Percentiles rank a stretch among this genome's conserved stretches.
Conservation (phyloP, 2,113 vertebrate genomes). For the Silurus asotus region DNA sequence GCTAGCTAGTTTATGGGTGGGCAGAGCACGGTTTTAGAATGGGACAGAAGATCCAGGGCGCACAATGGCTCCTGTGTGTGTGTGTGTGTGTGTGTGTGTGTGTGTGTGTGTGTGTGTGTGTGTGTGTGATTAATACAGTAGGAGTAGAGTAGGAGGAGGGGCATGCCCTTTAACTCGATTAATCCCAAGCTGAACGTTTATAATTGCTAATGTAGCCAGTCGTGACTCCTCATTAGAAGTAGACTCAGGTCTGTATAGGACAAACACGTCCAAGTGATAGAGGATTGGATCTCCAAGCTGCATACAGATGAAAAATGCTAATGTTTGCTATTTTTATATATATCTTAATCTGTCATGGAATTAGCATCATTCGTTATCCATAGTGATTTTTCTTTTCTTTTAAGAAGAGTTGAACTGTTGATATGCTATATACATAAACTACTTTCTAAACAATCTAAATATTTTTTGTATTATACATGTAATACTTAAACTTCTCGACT, state of each 20-base stretch:
- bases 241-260: constrained; percentile 24
- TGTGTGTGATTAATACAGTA: constrained; percentile 68
- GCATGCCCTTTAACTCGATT: constrained; percentile 70
- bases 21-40: constrained; percentile 58
- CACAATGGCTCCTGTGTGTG: constrained; percentile 2
- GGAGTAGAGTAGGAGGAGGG: constrained; percentile 62
- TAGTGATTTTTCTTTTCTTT: background rate
- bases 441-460: background rate
- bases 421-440: background rate
- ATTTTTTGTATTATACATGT: background rate
- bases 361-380: background rate
- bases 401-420: background rate
- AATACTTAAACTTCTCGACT: background rate
- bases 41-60: constrained; percentile 47
- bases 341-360: background rate
- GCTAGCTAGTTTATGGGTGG: background rate
- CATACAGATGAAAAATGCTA: background rate
- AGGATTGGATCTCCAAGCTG: constrained; percentile 27
- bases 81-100: constrained; percentile 32
- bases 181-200: constrained; percentile 71
- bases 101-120: background rate
- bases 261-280: constrained; percentile 35
- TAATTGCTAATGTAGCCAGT: constrained; percentile 72
- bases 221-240: constrained; percentile 57
- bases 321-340: background rate